A percentile compares a stretch with the other conserved stretches of the same genome.
Evolutionary conservation across 2,888 invertebrate species (phyloP).

Genomic region (Tholera decimalis): DNA sequence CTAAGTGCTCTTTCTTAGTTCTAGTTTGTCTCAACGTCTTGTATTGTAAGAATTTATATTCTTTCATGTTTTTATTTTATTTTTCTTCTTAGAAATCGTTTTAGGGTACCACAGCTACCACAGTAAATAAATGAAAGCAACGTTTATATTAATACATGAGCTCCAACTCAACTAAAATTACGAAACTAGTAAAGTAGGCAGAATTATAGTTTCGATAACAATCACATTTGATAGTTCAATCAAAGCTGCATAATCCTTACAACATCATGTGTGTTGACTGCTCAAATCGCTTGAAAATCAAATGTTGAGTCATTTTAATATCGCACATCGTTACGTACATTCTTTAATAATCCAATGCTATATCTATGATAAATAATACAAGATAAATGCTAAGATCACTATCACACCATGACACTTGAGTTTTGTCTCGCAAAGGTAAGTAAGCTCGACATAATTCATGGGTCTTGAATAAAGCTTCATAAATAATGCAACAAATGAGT

Average conservation of each 20-base stretch:
- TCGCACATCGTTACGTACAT: neutral
- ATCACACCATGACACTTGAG: slow-evolving; percentile 22
- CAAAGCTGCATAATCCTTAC: neutral
- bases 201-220: neutral
- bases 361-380: slow-evolving; percentile 41
- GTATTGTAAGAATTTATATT: no score
- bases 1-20: no score
- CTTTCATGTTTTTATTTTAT: no score
- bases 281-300: neutral
- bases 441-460: slow-evolving; percentile 16
- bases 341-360: slow-evolving; percentile 43
- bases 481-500: neutral
- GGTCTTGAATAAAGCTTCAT: neutral
- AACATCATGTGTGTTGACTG: slow-evolving; percentile 7
- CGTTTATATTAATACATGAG: neutral
- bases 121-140: neutral
- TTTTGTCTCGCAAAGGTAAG: slow-evolving; percentile 18
- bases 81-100: neutral
- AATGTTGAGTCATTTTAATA: slow-evolving; percentile 19
- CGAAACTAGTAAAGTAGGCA: neutral
- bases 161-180: neutral
- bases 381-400: neutral
- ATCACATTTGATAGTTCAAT: neutral
- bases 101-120: neutral
- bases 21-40: no score